phyloP scores from a whole-genome alignment of 2,888 invertebrate species.

The Sinopyrophorus schimmeli region DNA sequence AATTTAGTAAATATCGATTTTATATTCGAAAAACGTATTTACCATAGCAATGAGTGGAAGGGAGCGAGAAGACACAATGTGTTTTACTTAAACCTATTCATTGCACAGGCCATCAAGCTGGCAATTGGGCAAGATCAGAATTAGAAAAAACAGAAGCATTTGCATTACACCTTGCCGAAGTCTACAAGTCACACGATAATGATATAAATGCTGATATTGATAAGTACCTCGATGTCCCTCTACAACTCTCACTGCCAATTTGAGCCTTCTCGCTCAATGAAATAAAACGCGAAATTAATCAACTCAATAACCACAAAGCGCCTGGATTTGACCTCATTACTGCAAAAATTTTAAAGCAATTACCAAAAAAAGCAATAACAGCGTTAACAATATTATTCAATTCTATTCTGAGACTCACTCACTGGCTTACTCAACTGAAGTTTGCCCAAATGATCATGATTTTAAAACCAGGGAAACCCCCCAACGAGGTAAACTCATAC shows the following conservation, averaged over 20 bases:
- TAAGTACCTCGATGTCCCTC: neutral
- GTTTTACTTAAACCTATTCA: too few relatives aligned
- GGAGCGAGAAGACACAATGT: too few relatives aligned
- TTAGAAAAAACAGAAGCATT: constrained; percentile 2
- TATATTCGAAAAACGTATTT: too few relatives aligned
- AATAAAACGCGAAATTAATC: constrained; percentile 2
- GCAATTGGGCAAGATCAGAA: constrained; percentile 3
- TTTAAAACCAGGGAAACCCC: constrained; percentile 6
- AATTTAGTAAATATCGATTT: too few relatives aligned
- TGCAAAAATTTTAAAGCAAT: neutral
- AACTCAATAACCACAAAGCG: neutral
- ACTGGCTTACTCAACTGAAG: constrained; percentile 1
- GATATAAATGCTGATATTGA: neutral
- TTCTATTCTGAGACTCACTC: neutral
- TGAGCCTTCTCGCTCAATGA: neutral
- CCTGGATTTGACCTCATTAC: constrained; percentile 1
- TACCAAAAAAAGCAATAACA: neutral
- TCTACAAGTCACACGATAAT: neutral
- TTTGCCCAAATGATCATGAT: constrained; percentile 5
- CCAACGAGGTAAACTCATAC: constrained; percentile 6
- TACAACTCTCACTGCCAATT: neutral
- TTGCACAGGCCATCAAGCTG: neutral
- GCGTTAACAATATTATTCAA: too few relatives aligned
- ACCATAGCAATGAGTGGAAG: too few relatives aligned
- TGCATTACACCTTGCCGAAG: constrained; percentile 1